A percentile compares a stretch with the other conserved stretches of the same genome.
phyloP scores from a whole-genome alignment of 2,888 invertebrate genomes.

The Dasypogon diadema region DNA sequence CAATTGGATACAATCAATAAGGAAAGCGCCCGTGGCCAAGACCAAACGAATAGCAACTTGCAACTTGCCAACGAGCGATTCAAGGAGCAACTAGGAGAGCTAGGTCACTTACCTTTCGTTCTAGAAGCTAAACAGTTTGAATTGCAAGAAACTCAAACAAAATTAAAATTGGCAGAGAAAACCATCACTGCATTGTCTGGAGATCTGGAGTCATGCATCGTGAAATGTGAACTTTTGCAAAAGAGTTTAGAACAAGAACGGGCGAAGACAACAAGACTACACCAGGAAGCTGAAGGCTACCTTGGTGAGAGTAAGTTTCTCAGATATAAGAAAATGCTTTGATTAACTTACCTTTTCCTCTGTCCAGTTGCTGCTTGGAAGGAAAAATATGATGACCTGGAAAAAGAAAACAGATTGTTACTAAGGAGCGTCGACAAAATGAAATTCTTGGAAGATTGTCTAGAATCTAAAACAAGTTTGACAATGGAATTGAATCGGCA shows the following conservation, averaged over 20 bases:
- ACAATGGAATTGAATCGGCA: conserved; percentile 50
- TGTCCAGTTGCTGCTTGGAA: conserved; percentile 50
- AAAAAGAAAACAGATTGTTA: conserved; percentile 52
- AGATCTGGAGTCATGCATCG: conserved; percentile 56
- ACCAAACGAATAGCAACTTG: conserved; percentile 44
- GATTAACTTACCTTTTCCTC: too few species aligned
- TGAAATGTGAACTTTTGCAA: conserved; percentile 56
- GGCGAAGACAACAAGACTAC: conserved; percentile 35
- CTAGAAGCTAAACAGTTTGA: conserved; percentile 55
- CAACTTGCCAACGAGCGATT: conserved; percentile 52
- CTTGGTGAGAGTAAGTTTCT: conserved; percentile 47
- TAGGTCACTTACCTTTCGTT: conserved; percentile 53
- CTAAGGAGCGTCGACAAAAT: conserved; percentile 53
- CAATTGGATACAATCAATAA: conserved; percentile 46
- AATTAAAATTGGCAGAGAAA: conserved; percentile 55
- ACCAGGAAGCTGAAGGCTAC: conserved; percentile 45
- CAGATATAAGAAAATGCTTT: background rate
- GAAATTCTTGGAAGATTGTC: conserved; percentile 55
- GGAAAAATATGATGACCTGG: conserved; percentile 32
- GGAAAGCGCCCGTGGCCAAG: background rate
- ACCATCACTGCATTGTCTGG: conserved; percentile 53
- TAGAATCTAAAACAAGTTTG: conserved; percentile 51
- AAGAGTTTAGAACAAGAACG: conserved; percentile 52
- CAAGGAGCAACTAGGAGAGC: conserved; percentile 55
- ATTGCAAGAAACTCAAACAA: conserved; percentile 52